Percentiles rank a stretch among this genome's conserved stretches.
Conservation (phyloP, 2,113 vertebrate species). For the Meles meles region DNA sequence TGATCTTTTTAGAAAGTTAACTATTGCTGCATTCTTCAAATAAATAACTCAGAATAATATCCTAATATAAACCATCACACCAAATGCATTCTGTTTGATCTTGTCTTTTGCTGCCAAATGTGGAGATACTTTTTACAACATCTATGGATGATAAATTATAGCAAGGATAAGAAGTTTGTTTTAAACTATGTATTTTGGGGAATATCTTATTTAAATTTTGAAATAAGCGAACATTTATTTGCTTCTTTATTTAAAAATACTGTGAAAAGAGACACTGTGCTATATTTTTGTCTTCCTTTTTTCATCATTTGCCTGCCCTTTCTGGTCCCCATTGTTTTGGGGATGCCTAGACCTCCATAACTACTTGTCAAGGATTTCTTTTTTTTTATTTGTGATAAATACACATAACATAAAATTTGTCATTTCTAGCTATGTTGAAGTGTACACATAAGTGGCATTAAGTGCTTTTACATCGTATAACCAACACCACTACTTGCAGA, state of each 20-base stretch:
- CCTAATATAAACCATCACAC: background rate
- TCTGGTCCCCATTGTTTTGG: background rate
- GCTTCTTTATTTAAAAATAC: background rate
- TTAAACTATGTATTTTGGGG: background rate
- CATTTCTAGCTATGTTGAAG: background rate
- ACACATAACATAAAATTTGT: background rate
- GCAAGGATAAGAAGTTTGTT: background rate
- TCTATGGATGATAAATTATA: background rate
- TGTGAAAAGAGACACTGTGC: background rate
- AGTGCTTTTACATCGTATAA: background rate
- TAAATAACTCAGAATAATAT: background rate
- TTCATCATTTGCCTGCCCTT: background rate
- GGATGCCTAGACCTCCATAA: background rate
- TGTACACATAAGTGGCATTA: background rate
- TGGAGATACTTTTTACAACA: background rate
- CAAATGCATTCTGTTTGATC: background rate
- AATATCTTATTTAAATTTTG: background rate
- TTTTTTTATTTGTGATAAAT: background rate
- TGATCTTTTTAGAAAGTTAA: constrained; percentile 24
- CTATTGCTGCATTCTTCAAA: constrained; percentile 14
- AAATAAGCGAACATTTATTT: background rate
- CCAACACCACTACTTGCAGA: background rate
- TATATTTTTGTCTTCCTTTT: background rate
- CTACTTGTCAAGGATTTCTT: background rate
- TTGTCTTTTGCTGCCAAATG: background rate